phyloP scores from a whole-genome alignment of 2,113 vertebrate species.

The Eulacestoma nigropectus region DNA sequence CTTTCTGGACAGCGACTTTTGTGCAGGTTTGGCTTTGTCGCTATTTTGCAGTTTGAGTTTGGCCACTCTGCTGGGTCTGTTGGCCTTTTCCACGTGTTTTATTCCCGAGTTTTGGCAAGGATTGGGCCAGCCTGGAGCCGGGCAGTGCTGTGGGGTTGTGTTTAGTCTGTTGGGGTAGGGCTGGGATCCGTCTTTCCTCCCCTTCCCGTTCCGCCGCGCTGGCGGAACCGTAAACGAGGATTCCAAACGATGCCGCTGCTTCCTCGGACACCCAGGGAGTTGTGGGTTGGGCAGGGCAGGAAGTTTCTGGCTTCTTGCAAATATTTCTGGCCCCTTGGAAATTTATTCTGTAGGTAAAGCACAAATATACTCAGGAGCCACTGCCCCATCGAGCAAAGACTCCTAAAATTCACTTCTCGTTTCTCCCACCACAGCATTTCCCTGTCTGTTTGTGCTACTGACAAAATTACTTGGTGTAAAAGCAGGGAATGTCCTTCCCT shows the following conservation, averaged over 20 bases:
- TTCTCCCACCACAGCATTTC: not conserved
- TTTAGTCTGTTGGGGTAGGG: slow-evolving; percentile 44
- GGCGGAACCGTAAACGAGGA: slow-evolving; percentile 5
- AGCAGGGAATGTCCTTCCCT: not conserved
- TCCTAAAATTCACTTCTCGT: not conserved
- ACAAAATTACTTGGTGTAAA: not conserved
- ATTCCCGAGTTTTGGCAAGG: not conserved
- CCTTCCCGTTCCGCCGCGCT: not conserved
- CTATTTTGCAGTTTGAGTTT: not conserved
- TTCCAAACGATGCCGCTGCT: not conserved
- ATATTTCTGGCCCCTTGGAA: not conserved
- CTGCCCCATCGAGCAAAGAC: not conserved
- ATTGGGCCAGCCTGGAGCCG: not conserved
- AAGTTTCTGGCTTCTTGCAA: slow-evolving; percentile 16
- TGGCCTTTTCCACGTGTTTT: not conserved
- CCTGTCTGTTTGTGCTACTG: not conserved
- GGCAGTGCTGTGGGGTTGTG: not conserved
- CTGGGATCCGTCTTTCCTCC: slow-evolving; percentile 1
- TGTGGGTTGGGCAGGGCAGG: not conserved
- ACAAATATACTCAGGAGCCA: not conserved
- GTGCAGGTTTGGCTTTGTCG: not conserved
- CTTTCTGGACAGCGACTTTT: not conserved
- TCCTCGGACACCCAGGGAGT: slow-evolving; percentile 17
- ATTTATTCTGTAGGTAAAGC: not conserved
- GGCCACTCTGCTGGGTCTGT: not conserved